Base-by-base conservation (phyloP, 1,140 invertebrate species). In the Nephila pilipes region DNA sequence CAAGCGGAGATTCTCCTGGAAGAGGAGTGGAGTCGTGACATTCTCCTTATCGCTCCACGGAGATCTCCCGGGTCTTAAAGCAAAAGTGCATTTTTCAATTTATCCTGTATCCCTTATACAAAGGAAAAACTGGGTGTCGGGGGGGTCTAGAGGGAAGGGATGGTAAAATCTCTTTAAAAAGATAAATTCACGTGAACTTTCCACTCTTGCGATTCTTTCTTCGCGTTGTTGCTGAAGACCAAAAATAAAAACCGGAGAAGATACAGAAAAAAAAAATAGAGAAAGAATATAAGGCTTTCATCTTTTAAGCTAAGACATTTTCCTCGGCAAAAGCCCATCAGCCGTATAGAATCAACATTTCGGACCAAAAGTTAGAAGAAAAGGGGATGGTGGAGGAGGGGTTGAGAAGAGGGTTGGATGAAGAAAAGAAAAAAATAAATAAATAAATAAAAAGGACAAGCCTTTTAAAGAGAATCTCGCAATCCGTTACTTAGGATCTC, bases 141-240 rank as follows among this genome's bases (percentile, higher is more conserved):
- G 65, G 65, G 65, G 29, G 10, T 29, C 8, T 25, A 25, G 22
- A 12, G n/a, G n/a, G 63, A 29, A 65, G 63, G 46, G 63, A n/a
- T 65, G 63, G 63, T 65, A 60, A 87, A 80, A 90, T 90, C 88
- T 80, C 88, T 90, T 90, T 90, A 90, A 90, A 90, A 90, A 90
- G 75, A 80, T 80, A 90, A 90, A 80, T 88, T 88, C 65, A 80
- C 65, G 54, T 38, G 69, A 80, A 90, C 65, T 90, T 80, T 90
- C 63, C 75, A 79, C 88, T 80, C 32, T 80, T 80, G n/a, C 20
- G 60, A 88, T 90, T 36, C 88, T 79, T 90, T 90, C 58, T 75
- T 75, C 25, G 69, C 32, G 57, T 75, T 46, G 38, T 75, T 63
- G 63, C 38, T 29, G 87, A 69, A 32, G 81, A 55, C 38, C n/a